A percentile compares a stretch with the other conserved stretches of the same genome.
These are phyloP conservation scores for Drosophila robusta DNA, from an alignment of 2,888 invertebrate genomes.

Conservation along the genomic window DNA sequence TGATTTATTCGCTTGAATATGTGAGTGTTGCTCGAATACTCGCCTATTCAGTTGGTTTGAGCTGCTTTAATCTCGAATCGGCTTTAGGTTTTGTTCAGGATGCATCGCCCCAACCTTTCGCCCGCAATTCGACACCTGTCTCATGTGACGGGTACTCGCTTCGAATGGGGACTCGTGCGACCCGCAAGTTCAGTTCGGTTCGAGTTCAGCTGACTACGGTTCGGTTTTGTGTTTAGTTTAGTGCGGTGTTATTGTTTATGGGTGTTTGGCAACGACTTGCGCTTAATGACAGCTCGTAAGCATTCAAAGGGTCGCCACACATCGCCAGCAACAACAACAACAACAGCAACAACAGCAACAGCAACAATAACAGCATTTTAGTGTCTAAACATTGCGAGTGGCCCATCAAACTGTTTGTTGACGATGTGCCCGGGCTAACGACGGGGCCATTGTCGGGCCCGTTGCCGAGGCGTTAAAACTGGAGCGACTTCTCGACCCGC, in stretches of 20 bases:
- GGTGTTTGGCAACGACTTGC: conserved; percentile 72
- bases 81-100: conserved; percentile 5
- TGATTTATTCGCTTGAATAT: not conserved
- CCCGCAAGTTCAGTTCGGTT: conserved; percentile 12
- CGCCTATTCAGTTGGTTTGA: not conserved
- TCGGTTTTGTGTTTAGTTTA: conserved; percentile 32
- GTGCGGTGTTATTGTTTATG: conserved; percentile 72
- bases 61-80: not conserved
- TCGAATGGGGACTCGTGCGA: conserved; percentile 32
- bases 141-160: conserved; percentile 17
- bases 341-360: conserved; percentile 23
- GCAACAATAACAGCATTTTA: conserved; percentile 40
- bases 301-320: conserved; percentile 61
- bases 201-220: not conserved
- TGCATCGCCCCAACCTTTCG: not conserved
- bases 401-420: conserved; percentile 59
- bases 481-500: conserved; percentile 65
- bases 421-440: conserved; percentile 71
- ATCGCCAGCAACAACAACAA: conserved; percentile 26
- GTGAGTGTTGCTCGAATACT: too few relatives aligned
- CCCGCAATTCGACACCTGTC: conserved; percentile 44
- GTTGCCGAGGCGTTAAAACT: conserved; percentile 70
- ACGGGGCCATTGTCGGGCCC: conserved; percentile 50
- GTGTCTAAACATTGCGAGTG: conserved; percentile 33
- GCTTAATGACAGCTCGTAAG: conserved; percentile 73